Evolutionary conservation across 2,888 invertebrate genomes (phyloP), one percentile per base, ranked within the genome.

Genomic region (Parelbella ahira): DNA sequence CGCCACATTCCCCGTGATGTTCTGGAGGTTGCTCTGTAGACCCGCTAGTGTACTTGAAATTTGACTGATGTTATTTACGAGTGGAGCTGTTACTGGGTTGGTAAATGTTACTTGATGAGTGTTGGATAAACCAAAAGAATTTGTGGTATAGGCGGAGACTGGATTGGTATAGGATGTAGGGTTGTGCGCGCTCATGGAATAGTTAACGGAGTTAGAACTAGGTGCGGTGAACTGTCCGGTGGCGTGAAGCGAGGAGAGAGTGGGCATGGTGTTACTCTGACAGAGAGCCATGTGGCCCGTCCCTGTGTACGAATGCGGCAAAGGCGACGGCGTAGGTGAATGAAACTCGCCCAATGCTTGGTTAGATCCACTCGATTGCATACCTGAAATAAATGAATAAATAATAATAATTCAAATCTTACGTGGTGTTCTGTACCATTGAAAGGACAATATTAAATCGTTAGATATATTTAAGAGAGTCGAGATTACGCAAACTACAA

Each of bases 291-390:
- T 68, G 60, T 82, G 82, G 45, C 82, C 79, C 54, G 80, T 53
- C 25, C 70, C 59, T 76, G 86, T 68, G 77, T 90, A 82, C 63
- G 89, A 76, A 77, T 90, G 84, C 51, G 90, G 83, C 78, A 89
- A 68, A 66, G 90, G 86, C 73, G 90, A 71, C 66, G 89, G 71
- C 79, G 91, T 78, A 58, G 90, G 91, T 39, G 90, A 91, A 63
- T 90, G 91, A 62, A 84, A 90, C 53, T 92, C 92, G 56, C 92
- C 90, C 53, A 92, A 77, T 46, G 90, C 92, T 81, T 92, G 92
- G 63, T 90, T 92, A 56, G 92, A 92, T 50, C 92, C 90, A 65
- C 92, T 92, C 50, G 91, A 88, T 62, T 92, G 90, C 68, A 92
- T 89, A 60, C 89, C 90, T 77, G 77, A 38, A 46, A 48, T 51